Conservation (phyloP, 2,113 vertebrate species). For the Phalacrocorax aristotelis region DNA sequence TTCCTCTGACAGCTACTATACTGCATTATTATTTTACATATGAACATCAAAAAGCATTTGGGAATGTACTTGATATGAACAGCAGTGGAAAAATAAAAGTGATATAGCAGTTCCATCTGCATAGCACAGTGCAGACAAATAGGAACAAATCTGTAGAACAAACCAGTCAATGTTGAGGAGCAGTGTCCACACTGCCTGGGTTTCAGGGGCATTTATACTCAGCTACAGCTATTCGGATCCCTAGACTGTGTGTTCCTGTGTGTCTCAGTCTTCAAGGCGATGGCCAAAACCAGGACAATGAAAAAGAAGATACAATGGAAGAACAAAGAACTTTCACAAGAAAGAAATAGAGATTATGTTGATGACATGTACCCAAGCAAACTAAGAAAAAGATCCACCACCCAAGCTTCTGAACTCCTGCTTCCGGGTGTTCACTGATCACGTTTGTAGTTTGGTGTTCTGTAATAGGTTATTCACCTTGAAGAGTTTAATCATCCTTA, state of each 20-base stretch:
- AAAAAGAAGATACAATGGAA: not conserved
- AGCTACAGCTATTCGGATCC: not conserved
- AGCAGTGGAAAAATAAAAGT: not conserved
- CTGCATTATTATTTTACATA: not conserved
- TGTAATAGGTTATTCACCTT: not conserved
- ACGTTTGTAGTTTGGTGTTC: not conserved
- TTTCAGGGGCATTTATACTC: not conserved
- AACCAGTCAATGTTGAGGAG: not conserved
- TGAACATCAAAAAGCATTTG: not conserved
- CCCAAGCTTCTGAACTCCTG: not conserved
- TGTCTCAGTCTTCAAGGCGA: not conserved
- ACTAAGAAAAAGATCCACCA: not conserved
- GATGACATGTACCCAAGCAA: not conserved
- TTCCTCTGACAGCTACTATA: not conserved
- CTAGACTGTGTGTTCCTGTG: not conserved
- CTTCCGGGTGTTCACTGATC: not conserved
- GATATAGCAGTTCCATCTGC: not conserved
- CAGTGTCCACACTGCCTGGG: not conserved
- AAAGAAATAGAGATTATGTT: not conserved
- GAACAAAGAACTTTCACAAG: not conserved
- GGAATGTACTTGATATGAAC: not conserved
- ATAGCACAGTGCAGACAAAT: fast-evolving
- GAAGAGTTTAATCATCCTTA: not conserved
- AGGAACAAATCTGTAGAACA: not conserved
- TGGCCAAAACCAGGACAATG: not conserved